Conservation (phyloP, 2,888 invertebrate genomes). For the Lomographa bimaculata region DNA sequence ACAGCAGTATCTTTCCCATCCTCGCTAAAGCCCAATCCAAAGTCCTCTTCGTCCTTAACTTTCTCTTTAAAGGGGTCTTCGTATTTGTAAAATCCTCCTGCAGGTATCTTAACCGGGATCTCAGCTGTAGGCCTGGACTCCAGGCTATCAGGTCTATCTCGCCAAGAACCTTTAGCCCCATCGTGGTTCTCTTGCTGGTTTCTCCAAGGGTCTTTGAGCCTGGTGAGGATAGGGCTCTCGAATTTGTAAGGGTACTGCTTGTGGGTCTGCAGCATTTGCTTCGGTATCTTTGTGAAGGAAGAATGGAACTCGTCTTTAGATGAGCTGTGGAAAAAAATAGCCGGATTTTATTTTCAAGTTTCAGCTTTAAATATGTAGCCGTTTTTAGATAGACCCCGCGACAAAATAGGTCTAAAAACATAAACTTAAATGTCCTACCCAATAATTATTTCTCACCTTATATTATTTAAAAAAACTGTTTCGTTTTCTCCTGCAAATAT, state of each 20-base stretch:
- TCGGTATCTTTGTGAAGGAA: constrained; percentile 44
- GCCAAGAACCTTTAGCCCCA: no score
- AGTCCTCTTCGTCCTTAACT: constrained; percentile 49
- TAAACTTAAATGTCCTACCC: no score
- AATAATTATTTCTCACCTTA: no score
- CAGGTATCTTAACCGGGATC: constrained; percentile 55
- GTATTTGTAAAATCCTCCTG: constrained; percentile 64
- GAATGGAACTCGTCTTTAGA: constrained; percentile 43
- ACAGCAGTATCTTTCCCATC: constrained; percentile 47
- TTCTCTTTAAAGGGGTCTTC: constrained; percentile 58
- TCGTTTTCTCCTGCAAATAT: no score
- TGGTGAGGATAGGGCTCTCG: constrained; percentile 46
- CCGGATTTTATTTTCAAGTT: no score
- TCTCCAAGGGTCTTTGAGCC: constrained; percentile 45
- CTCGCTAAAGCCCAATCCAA: constrained; percentile 45
- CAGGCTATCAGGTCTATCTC: constrained; percentile 34
- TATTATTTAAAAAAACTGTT: no score
- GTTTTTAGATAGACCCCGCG: no score
- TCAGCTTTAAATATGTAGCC: no score
- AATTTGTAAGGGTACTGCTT: constrained; percentile 60
- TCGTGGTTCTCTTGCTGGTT: no score
- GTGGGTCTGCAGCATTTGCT: constrained; percentile 41
- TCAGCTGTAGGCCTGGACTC: constrained; percentile 60
- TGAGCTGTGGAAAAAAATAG: constrained; percentile 40
- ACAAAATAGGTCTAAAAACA: no score